These are phyloP conservation scores for Ictalurus punctatus DNA, from an alignment of 2,113 vertebrate species.

Conservation along the genomic window DNA sequence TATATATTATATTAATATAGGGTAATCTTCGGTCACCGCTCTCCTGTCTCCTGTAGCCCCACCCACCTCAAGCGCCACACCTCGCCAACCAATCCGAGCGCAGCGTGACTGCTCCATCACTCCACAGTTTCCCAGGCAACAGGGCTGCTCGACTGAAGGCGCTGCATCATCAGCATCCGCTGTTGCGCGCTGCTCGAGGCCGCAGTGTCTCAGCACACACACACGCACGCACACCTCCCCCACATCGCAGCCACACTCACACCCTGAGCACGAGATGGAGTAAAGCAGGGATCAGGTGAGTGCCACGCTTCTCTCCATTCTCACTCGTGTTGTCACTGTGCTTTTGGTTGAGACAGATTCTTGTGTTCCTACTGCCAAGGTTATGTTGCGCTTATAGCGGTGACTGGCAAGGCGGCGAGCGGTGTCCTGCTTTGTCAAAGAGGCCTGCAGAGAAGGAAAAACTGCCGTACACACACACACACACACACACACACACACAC, in stretches of 20 bases:
- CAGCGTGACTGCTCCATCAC: slow-evolving; percentile 86
- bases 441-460: slow-evolving; percentile 40
- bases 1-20: not conserved
- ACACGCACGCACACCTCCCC: slow-evolving; percentile 76
- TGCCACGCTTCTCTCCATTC: slow-evolving; percentile 60
- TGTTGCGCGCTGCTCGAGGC: slow-evolving; percentile 70
- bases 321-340: slow-evolving; percentile 56
- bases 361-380: slow-evolving; percentile 19
- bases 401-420: slow-evolving; percentile 28
- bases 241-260: slow-evolving; percentile 77
- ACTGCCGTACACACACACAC: slow-evolving; percentile 47
- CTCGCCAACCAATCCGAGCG: slow-evolving; percentile 82
- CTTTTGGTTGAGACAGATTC: not conserved
- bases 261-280: slow-evolving; percentile 80
- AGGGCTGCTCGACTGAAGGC: slow-evolving; percentile 87
- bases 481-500: no score
- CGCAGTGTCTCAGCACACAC: slow-evolving; percentile 87
- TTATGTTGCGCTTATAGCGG: slow-evolving; percentile 50
- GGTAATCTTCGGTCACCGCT: slow-evolving; percentile 46
- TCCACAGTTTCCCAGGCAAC: slow-evolving; percentile 92
- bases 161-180: slow-evolving; percentile 87
- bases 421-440: slow-evolving; percentile 46
- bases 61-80: slow-evolving; percentile 67
- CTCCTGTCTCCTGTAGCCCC: slow-evolving; percentile 54
- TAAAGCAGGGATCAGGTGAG: slow-evolving; percentile 84